Conservation (phyloP, 2,888 invertebrate genomes). For the Crepidodera aurea region DNA sequence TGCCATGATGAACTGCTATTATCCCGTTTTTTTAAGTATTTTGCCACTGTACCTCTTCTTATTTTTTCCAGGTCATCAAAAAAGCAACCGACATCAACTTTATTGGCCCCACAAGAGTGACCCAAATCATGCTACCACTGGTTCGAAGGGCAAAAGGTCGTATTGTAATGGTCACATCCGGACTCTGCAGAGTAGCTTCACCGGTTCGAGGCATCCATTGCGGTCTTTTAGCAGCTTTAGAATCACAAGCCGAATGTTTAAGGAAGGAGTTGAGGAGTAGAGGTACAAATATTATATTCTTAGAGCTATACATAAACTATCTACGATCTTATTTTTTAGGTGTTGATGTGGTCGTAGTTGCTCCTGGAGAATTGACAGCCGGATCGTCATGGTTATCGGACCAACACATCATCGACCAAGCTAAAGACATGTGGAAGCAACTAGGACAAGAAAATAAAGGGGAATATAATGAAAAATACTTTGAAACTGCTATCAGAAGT, state of each 20-base stretch:
- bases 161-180: constrained; percentile 81
- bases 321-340: constrained; percentile 50
- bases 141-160: constrained; percentile 81
- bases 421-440: constrained; percentile 83
- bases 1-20: too few relatives aligned
- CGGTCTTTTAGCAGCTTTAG: constrained; percentile 79
- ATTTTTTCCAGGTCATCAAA: constrained; percentile 54
- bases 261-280: constrained; percentile 69
- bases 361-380: constrained; percentile 85
- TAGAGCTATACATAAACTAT: not conserved
- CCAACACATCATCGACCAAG: constrained; percentile 64
- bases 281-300: constrained; percentile 27
- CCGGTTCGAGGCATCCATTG: constrained; percentile 85
- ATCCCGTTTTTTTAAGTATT: too few relatives aligned
- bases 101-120: constrained; percentile 70
- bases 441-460: constrained; percentile 78
- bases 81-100: constrained; percentile 80
- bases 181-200: constrained; percentile 80
- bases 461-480: constrained; percentile 84
- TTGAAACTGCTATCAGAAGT: constrained; percentile 80
- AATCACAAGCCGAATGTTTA: constrained; percentile 81
- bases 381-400: constrained; percentile 82
- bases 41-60: too few relatives aligned
- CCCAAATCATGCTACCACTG: constrained; percentile 80
- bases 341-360: constrained; percentile 84